phyloP scores from a whole-genome alignment of 1,140 invertebrate genomes.

The Pomacea maculata region DNA sequence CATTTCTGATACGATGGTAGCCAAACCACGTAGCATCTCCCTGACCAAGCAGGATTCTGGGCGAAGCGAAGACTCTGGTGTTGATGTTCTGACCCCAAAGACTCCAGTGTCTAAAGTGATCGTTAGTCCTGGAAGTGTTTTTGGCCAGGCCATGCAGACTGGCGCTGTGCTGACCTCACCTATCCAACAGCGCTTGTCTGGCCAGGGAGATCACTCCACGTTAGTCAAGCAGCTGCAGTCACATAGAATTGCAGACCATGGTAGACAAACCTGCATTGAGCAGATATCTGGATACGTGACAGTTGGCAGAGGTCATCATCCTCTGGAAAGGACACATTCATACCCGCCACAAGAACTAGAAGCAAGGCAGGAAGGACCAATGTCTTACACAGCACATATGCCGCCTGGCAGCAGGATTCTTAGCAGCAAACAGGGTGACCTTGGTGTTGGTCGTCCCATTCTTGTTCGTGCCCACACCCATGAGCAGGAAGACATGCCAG shows the following conservation, averaged over 20 bases:
- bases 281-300: constrained; percentile 11
- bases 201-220: constrained; percentile 12
- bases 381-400: not conserved
- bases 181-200: constrained; percentile 28
- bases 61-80: constrained; percentile 54
- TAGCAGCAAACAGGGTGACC: constrained; percentile 8
- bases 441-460: not conserved
- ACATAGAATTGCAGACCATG: constrained; percentile 21
- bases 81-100: constrained; percentile 43
- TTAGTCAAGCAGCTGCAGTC: constrained; percentile 26
- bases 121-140: constrained; percentile 13
- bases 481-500: constrained; percentile 3
- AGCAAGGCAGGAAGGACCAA: not conserved
- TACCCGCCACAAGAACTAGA: constrained; percentile 22
- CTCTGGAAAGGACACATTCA: constrained; percentile 28
- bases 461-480: constrained; percentile 11
- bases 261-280: constrained; percentile 26
- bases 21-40: constrained; percentile 30
- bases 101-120: constrained; percentile 24
- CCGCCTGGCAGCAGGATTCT: not conserved
- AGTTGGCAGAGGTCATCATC: constrained; percentile 11
- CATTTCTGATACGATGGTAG: constrained; percentile 17
- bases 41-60: constrained; percentile 47
- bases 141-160: constrained; percentile 4
- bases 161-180: constrained; percentile 16